These are phyloP conservation scores for Megaceryle maxima DNA, from an alignment of 2,113 vertebrate genomes.

Conservation along the genomic window DNA sequence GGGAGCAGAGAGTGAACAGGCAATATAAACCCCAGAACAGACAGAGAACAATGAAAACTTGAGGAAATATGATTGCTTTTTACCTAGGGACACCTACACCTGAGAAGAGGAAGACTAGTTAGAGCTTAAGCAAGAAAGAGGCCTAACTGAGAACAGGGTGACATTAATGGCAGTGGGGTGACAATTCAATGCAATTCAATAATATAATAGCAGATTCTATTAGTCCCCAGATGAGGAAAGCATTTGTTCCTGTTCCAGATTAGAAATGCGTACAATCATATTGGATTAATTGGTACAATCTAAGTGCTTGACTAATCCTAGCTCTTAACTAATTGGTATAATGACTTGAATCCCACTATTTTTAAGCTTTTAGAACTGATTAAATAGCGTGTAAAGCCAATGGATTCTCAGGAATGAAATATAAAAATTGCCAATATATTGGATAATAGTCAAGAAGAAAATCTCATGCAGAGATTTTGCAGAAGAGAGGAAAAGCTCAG, in stretches of 20 bases:
- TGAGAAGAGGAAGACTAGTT: not conserved
- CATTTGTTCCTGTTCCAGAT: not conserved
- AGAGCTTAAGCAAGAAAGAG: not conserved
- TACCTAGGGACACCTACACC: not conserved
- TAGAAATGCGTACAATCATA: not conserved
- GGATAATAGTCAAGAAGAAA: not conserved
- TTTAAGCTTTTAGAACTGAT: constrained; percentile 1
- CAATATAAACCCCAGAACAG: not conserved
- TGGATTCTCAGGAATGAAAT: not conserved
- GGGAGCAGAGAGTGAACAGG: not conserved
- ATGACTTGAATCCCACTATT: not conserved
- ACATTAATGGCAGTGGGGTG: not conserved
- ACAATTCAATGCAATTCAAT: not conserved
- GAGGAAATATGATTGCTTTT: not conserved
- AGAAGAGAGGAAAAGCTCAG: not conserved
- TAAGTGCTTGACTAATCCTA: constrained; percentile 14
- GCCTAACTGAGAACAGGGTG: not conserved
- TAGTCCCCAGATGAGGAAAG: not conserved
- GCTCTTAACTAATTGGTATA: not conserved
- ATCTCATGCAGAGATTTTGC: not conserved
- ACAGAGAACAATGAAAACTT: not conserved
- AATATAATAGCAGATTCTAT: not conserved
- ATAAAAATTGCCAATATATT: not conserved
- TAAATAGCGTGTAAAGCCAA: not conserved
- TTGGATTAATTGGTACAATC: not conserved